Evolutionary conservation across 92 coral and sea anemone species (phyloP), one percentile per base, ranked within the genome.

Genomic region (Scolanthus callimorphus): DNA sequence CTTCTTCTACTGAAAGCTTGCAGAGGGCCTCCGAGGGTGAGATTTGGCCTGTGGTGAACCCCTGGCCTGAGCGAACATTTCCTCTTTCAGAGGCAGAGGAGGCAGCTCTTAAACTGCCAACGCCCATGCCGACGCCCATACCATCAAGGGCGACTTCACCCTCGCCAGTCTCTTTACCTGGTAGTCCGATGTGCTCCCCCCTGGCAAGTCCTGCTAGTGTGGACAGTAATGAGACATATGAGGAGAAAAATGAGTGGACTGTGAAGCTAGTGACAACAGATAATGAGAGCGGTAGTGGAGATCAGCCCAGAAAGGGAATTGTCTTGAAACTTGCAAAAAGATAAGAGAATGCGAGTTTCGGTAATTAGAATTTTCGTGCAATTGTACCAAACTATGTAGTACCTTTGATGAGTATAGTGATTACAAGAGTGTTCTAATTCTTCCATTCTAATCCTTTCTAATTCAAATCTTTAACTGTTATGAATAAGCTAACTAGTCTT

Each of bases 301-400:
- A 89, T 4, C 96, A 84, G 13, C 90, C 92, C 3, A 69, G 99
- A 29, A 94, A 94, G 68, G 99, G 99, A 49, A 94, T 94, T 43
- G 99, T 94, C 8, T 63, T 94, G 21, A 94, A 94, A 63, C 71
- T 94, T 31, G 99, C 99, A 39, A 94, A 94, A 77, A 81, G 99
- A 78, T 94, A 63, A 79, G 63, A 65, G 25, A 39, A 47, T 6
- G 17, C 10, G 48, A 27, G 31, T 24, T 30, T 22, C 12, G 44
- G 51, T 41, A 34, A 34, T 34, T 34, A 6, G 43, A 6, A 34
- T 6, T 15, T 34, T 34, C 43, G 15, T 34, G 43, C 43, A 34
- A 34, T 34, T 6, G 43, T n/a, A n/a, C n/a, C 43, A 6, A 34
- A 6, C 9, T 34, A 15, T 15, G 15, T 34, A 6, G 15, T 6